A percentile compares a stretch with the other conserved stretches of the same genome.
Evolutionary conservation across 2,113 vertebrate species (phyloP).

Genomic region (Solea solea): DNA sequence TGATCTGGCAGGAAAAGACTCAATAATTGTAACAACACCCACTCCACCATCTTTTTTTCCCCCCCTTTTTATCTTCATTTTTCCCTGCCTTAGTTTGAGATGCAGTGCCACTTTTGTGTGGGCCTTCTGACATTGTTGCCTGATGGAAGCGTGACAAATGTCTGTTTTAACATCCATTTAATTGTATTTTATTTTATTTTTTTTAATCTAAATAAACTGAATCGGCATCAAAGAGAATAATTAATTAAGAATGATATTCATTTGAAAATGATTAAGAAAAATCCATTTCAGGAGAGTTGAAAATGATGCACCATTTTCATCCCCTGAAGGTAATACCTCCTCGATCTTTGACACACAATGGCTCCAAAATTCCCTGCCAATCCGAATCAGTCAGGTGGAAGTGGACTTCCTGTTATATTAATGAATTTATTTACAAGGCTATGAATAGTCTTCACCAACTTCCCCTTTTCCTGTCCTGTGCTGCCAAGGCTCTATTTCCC

Average conservation of each 20-base stretch:
- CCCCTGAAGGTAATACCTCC: constrained; percentile 4
- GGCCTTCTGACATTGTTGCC: constrained; percentile 10
- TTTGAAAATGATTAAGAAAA: neutral
- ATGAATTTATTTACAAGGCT: constrained; percentile 72
- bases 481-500: constrained; percentile 29
- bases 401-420: too few species aligned
- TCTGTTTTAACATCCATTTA: neutral
- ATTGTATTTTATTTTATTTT: neutral
- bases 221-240: neutral
- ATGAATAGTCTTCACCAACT: constrained; percentile 61
- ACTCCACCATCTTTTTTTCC: constrained; percentile 53
- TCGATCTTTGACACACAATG: constrained; percentile 15
- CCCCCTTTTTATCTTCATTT: constrained; percentile 15
- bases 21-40: constrained; percentile 73
- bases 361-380: constrained; percentile 33
- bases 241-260: too few species aligned
- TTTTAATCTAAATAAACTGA: constrained; percentile 4
- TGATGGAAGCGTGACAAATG: constrained; percentile 22
- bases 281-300: neutral
- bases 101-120: constrained; percentile 33
- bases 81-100: constrained; percentile 44
- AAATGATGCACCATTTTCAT: neutral
- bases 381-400: constrained; percentile 49
- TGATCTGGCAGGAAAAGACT: constrained; percentile 76
- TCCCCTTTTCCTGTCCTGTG: constrained; percentile 41